These are phyloP conservation scores for Macheiramphus alcinus DNA, from an alignment of 2,113 vertebrate genomes.

Conservation along the genomic window DNA sequence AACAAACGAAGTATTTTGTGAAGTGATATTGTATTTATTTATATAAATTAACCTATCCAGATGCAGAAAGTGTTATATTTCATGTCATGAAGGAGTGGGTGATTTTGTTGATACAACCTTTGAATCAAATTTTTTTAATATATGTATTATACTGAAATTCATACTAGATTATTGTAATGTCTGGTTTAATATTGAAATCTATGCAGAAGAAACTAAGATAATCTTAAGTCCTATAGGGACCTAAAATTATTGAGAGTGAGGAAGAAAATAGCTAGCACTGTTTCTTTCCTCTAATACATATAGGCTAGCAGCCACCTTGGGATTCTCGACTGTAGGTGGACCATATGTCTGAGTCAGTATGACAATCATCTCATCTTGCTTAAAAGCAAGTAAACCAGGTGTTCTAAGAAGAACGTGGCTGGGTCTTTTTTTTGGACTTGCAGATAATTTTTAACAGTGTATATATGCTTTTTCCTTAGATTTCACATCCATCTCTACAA, in stretches of 20 bases:
- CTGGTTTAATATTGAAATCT: not conserved
- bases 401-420: not conserved
- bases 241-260: not conserved
- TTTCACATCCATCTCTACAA: slow-evolving; percentile 97
- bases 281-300: not conserved
- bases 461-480: slow-evolving; percentile 55
- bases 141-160: not conserved
- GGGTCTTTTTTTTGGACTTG: not conserved
- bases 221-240: not conserved
- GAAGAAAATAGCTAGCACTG: not conserved
- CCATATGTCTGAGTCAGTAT: not conserved
- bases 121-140: not conserved
- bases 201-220: not conserved
- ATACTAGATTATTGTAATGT: not conserved
- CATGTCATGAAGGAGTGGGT: not conserved
- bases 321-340: not conserved
- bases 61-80: not conserved
- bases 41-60: not conserved
- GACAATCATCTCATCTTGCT: not conserved
- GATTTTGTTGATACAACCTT: not conserved
- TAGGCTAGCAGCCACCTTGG: not conserved
- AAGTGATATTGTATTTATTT: not conserved
- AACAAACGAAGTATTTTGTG: not conserved
- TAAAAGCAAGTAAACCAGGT: not conserved
- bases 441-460: not conserved